These are phyloP conservation scores for Habropoda laboriosa DNA, from an alignment of 1,140 invertebrate species.

Conservation along the genomic window DNA sequence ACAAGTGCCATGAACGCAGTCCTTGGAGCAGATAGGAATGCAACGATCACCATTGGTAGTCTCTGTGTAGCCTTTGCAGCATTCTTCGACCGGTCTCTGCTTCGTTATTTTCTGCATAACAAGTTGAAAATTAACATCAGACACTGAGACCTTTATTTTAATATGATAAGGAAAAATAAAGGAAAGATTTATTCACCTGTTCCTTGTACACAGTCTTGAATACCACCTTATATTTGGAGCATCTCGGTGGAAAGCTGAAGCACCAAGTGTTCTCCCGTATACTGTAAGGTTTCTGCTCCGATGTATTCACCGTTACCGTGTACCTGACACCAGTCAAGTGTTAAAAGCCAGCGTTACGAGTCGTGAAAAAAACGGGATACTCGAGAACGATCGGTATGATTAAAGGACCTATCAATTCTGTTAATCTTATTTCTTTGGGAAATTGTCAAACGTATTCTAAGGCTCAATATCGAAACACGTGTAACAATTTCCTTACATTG, in stretches of 20 bases:
- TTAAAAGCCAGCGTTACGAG: not conserved
- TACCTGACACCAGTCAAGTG: slow-evolving; percentile 82
- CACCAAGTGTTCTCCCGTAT: slow-evolving; percentile 91
- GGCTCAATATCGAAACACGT: no score
- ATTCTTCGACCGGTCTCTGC: slow-evolving; percentile 89
- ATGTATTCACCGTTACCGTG: slow-evolving; percentile 86
- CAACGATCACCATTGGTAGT: slow-evolving; percentile 85
- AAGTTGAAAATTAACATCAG: not conserved
- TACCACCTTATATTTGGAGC: slow-evolving; percentile 91
- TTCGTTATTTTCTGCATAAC: slow-evolving; percentile 86
- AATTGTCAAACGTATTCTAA: no score
- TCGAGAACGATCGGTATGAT: not conserved
- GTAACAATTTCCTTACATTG: no score
- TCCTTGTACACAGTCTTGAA: slow-evolving; percentile 88
- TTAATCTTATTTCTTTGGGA: not conserved
- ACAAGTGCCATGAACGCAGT: slow-evolving; percentile 93
- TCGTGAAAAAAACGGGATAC: not conserved
- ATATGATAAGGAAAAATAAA: no score
- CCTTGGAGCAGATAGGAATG: slow-evolving; percentile 89
- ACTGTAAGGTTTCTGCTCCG: slow-evolving; percentile 91
- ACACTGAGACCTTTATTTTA: not conserved
- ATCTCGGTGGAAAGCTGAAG: slow-evolving; percentile 90
- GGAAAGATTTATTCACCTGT: slow-evolving; percentile 82
- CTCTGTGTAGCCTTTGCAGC: slow-evolving; percentile 90
- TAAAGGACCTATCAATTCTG: not conserved